Evolutionary conservation across 2,797 vertebrate genomes (phyloP).

Genomic region (Propithecus perrieri): DNA sequence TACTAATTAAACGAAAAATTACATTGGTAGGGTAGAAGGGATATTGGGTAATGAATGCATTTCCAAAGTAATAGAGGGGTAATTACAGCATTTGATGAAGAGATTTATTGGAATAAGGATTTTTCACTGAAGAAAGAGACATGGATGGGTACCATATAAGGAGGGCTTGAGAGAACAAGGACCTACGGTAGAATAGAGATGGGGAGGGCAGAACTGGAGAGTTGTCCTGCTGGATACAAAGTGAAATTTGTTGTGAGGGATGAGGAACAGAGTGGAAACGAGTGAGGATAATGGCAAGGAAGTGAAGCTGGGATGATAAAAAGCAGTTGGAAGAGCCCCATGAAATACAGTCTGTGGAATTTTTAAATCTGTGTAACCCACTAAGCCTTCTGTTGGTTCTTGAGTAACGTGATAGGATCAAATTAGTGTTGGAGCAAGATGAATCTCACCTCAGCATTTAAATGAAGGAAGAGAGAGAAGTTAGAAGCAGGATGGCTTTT

Average conservation of each 20-base stretch:
- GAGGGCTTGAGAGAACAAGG: neutral
- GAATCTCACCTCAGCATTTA: neutral
- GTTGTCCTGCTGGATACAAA: neutral
- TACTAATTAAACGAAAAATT: neutral
- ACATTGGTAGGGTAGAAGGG: neutral
- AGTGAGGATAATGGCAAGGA: neutral
- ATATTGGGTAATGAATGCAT: neutral
- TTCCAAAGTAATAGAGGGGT: neutral
- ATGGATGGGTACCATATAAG: neutral
- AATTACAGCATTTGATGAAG: neutral
- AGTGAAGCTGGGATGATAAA: neutral
- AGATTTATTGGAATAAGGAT: neutral
- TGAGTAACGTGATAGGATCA: neutral
- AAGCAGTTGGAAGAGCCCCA: neutral
- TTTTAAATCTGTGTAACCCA: neutral
- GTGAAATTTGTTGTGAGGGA: neutral
- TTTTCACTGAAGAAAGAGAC: conserved; percentile 6
- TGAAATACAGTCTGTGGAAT: neutral
- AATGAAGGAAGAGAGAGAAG: neutral
- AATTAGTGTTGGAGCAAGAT: neutral
- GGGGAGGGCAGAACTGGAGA: neutral
- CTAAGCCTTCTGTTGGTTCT: neutral
- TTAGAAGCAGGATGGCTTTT: neutral
- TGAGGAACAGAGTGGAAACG: neutral
- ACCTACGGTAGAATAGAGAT: neutral